Conservation (phyloP, 2,797 vertebrate species). For the Hylomyscus alleni region DNA sequence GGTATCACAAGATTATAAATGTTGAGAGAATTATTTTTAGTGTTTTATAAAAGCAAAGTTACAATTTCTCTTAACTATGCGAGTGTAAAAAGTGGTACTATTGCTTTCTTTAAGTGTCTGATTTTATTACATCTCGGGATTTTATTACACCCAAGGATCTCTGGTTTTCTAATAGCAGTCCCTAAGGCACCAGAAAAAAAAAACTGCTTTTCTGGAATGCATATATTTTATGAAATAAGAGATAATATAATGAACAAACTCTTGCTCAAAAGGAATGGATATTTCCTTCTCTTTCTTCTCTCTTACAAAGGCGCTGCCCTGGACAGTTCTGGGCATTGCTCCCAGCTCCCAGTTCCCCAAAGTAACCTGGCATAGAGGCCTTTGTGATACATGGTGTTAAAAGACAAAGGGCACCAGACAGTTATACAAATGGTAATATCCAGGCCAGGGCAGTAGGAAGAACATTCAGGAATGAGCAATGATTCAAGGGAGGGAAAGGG, state of each 20-base stretch:
- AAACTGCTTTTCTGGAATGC: slow-evolving; percentile 51
- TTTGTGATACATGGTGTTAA: background rate
- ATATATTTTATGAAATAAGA: slow-evolving; percentile 71
- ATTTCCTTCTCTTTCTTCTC: background rate
- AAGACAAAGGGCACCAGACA: background rate
- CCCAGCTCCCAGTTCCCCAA: background rate
- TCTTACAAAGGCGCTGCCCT: background rate
- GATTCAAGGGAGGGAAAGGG: background rate
- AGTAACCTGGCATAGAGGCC: background rate
- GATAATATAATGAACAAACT: slow-evolving; percentile 26
- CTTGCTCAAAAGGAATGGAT: slow-evolving; percentile 32
- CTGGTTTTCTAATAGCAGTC: slow-evolving; percentile 61
- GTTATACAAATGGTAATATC: background rate
- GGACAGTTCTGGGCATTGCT: background rate
- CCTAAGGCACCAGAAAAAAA: slow-evolving; percentile 58
- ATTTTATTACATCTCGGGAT: slow-evolving; percentile 73
- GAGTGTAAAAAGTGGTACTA: slow-evolving; percentile 51
- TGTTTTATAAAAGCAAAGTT: slow-evolving; percentile 73
- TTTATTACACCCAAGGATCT: slow-evolving; percentile 57
- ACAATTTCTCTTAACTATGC: slow-evolving; percentile 72
- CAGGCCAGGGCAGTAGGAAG: background rate
- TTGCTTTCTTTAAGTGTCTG: slow-evolving; percentile 70
- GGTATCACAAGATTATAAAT: slow-evolving; percentile 63
- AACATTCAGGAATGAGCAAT: background rate
- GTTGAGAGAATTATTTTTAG: slow-evolving; percentile 66